Base-by-base conservation (phyloP, 2,113 vertebrate species). In the Pandion haliaetus region DNA sequence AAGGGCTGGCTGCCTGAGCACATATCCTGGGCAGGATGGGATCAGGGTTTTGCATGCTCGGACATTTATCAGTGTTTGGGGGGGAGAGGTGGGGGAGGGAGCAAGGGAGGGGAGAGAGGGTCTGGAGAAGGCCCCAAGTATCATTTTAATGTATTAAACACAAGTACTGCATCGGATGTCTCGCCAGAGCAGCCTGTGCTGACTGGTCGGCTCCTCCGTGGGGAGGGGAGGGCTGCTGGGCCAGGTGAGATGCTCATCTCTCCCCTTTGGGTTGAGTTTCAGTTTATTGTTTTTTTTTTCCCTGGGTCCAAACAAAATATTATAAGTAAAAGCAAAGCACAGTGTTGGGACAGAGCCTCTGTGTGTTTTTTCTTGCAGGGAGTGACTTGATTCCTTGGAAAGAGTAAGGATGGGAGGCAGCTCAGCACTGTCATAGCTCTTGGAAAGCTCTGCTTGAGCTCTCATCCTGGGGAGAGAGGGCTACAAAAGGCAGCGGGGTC, bases 21-120 rank as follows among this genome's bases (percentile, higher is more conserved):
- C 50, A 6, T 63, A 31, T 62, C 42, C 82, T 74, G 65, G 82
- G 90, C 87, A 63, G 95, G 91, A 90, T 57, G 71, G 92, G 85
- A 47, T 94, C 96, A 93, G 93, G 84, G 90, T 87, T 86, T 69
- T 90, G 87, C 97, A 25, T 79, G 95, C 88, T 96, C 95, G 93
- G 94, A 82, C 59, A n/a, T 85, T 94, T 83, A 69, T 91, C 83
- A 69, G 84, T 88, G 66, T 72, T 82, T 59, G 11, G 14, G 74
- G 82, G 86, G 86, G 58, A 13, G 86, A 84, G 87, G 11, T 13
- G 74, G 82, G 86, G 86, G 58, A 13, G 86, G 87, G 87, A 78
- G 52, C 12, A 3, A 57, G 71, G 77, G 70, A 76, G 61, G 71
- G 71, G 82, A 49, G 34, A 26, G 17, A 32, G 21, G 40, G 61